A percentile compares a stretch with the other conserved stretches of the same genome.
Evolutionary conservation across 2,888 invertebrate species (phyloP).

Genomic region (Liposcelis brunnea): DNA sequence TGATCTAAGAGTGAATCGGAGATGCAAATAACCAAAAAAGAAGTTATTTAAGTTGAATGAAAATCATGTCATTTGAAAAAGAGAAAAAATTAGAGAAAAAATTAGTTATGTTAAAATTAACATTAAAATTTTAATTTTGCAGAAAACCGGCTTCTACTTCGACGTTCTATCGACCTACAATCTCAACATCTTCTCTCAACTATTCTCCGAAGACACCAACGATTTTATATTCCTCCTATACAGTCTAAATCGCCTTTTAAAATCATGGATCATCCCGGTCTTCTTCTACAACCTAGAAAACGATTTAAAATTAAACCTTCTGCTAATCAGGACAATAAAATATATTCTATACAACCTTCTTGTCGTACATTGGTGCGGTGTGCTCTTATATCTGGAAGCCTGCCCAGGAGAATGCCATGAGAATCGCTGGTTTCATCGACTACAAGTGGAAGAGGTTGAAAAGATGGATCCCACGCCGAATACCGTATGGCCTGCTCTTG

Average conservation of each 20-base stretch:
- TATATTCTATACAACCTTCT: conserved; percentile 31
- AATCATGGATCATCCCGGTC: conserved; percentile 32
- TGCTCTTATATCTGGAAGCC: conserved; percentile 33
- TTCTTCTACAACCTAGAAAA: conserved; percentile 31
- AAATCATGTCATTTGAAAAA: too few species aligned
- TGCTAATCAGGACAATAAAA: conserved; percentile 26
- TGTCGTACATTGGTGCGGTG: conserved; percentile 34
- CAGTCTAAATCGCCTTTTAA: conserved; percentile 34
- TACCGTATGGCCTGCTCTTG: conserved; percentile 23
- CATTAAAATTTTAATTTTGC: too few species aligned
- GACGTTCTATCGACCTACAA: conserved; percentile 6
- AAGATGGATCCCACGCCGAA: conserved; percentile 12
- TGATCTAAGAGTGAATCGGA: conserved; percentile 29
- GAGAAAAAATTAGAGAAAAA: too few species aligned
- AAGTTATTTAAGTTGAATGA: too few species aligned
- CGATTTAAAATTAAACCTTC: conserved; percentile 20
- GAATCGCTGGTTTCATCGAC: conserved; percentile 30
- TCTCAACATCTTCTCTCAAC: too few species aligned
- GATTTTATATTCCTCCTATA: conserved; percentile 17
- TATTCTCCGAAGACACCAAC: too few species aligned
- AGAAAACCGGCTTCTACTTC: conserved; percentile 3
- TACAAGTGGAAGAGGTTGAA: conserved; percentile 14
- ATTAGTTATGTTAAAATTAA: too few species aligned
- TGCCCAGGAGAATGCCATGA: conserved; percentile 34
- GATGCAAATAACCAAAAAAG: too few species aligned